Base-by-base conservation (phyloP, 2,888 invertebrate genomes). In the Hydriomena furcata region DNA sequence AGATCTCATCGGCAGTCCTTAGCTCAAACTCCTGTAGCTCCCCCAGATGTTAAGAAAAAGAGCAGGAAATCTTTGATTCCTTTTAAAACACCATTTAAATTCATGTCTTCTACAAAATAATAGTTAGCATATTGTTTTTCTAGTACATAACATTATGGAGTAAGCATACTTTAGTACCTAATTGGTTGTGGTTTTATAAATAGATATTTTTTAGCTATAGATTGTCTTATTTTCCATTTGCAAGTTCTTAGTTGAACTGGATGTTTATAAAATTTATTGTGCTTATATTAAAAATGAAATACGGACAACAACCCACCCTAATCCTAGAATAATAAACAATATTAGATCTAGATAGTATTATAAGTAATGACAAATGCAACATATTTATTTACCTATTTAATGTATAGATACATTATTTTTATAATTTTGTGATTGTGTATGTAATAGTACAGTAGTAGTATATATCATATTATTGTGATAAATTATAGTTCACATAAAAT, bases 281-380 rank as follows among this genome's bases (percentile, higher is more conserved):
- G n/a, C n/a, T n/a, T n/a, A 81, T 63, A 73, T 79, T 73, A 67
- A 62, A 67, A 72, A 76, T 68, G 65, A 71, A 71, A 79, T 78
- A 88, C 89, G 89, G 89, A 89, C 89, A 85, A 58, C 73, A 78
- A 76, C 88, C 89, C 89, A 87, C 88, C 89, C 76, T 79, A 73
- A 82, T 70, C 72, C 59, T 86, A 86, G 86, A 58, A 64, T 84
- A 82, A 71, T 71, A 41, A 49, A 72, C 66, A 48, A 49, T 56
- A 52, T 52, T 17, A 17, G 23, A 32, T 31, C 24, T 36, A 48
- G 36, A 31, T n/a, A n/a, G n/a, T n/a, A n/a, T n/a, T n/a, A 23
- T 60, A 55, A 48, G 49, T 57, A 28, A 51, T n/a, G n/a, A n/a
- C n/a, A n/a, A n/a, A n/a, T n/a, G n/a, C 17, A 17, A 17, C 17